phyloP scores from a whole-genome alignment of 2,797 vertebrate species.

The Fundulus diaphanus region DNA sequence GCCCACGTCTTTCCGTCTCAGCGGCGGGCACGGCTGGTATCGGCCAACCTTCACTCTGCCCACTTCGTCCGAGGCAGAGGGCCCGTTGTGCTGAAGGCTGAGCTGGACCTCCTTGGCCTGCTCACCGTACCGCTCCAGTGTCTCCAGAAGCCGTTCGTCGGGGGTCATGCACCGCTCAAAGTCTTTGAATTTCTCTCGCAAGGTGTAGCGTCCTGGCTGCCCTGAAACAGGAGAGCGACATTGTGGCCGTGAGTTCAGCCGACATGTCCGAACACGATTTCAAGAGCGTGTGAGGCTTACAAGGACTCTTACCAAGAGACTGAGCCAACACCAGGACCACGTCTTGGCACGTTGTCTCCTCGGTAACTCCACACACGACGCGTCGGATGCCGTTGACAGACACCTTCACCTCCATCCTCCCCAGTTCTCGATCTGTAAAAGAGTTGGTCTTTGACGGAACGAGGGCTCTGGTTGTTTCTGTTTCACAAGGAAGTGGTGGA shows the following conservation, averaged over 20 bases:
- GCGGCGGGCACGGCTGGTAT: slow-evolving; percentile 61
- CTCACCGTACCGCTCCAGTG: slow-evolving; percentile 80
- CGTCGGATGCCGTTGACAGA: slow-evolving; percentile 79
- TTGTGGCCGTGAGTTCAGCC: background rate
- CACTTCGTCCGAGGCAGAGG: slow-evolving; percentile 56
- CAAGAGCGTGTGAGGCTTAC: background rate
- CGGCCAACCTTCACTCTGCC: slow-evolving; percentile 51
- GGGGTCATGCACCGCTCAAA: slow-evolving; percentile 79
- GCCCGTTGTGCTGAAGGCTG: slow-evolving; percentile 72
- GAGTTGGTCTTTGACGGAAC: background rate
- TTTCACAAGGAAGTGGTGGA: slow-evolving; percentile 31
- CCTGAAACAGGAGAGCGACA: slow-evolving; percentile 56
- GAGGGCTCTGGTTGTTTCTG: slow-evolving; percentile 1
- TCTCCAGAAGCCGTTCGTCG: slow-evolving; percentile 75
- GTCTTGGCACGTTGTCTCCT: slow-evolving; percentile 84
- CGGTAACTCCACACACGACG: slow-evolving; percentile 82
- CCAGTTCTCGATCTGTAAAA: slow-evolving; percentile 14
- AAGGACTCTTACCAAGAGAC: slow-evolving; percentile 72
- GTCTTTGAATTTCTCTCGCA: slow-evolving; percentile 84
- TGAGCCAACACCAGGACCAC: slow-evolving; percentile 83
- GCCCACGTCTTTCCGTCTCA: slow-evolving; percentile 70
- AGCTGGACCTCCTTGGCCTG: slow-evolving; percentile 82
- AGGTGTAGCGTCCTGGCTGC: slow-evolving; percentile 81
- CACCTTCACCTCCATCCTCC: slow-evolving; percentile 84
- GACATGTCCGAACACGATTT: background rate